Percentiles rank a stretch among this genome's conserved stretches.
These are phyloP conservation scores for Aphaenogaster floridana DNA, from an alignment of 1,140 invertebrate genomes.

Conservation along the genomic window DNA sequence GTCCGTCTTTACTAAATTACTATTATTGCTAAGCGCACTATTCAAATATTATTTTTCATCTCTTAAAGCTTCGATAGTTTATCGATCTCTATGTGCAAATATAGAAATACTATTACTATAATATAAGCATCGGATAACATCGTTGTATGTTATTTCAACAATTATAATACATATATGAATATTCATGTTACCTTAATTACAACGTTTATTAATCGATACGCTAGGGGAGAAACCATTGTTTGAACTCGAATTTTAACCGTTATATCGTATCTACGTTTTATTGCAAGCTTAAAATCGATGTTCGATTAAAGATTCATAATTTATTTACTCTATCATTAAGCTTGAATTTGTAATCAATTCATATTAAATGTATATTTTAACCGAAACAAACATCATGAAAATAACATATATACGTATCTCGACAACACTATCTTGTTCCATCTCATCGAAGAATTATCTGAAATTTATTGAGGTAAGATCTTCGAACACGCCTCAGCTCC, in stretches of 20 bases:
- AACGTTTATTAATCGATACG: conserved; percentile 64
- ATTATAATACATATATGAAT: conserved; percentile 60
- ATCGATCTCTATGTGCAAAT: conserved; percentile 33
- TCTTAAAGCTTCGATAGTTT: conserved; percentile 42
- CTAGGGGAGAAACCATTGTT: conserved; percentile 46
- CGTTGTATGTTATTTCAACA: conserved; percentile 54
- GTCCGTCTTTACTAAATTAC: background rate
- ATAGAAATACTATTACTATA: conserved; percentile 48
- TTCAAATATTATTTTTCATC: conserved; percentile 18
- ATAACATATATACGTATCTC: background rate
- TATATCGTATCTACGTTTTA: conserved; percentile 40
- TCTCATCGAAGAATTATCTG: conserved; percentile 23
- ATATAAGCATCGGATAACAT: conserved; percentile 48
- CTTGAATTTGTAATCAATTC: conserved; percentile 45
- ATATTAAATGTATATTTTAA: conserved; percentile 14
- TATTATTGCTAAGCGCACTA: background rate
- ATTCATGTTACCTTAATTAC: conserved; percentile 60
- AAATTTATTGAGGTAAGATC: conserved; percentile 9
- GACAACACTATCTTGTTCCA: background rate
- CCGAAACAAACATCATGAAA: conserved; percentile 27
- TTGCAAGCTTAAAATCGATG: conserved; percentile 46
- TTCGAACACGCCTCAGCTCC: background rate
- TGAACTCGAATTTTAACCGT: conserved; percentile 57
- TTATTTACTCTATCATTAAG: conserved; percentile 60
- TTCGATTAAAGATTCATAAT: conserved; percentile 61